Evolutionary conservation across 2,113 vertebrate genomes (phyloP), one percentile per base, ranked within the genome.

Genomic region (Limanda limanda): DNA sequence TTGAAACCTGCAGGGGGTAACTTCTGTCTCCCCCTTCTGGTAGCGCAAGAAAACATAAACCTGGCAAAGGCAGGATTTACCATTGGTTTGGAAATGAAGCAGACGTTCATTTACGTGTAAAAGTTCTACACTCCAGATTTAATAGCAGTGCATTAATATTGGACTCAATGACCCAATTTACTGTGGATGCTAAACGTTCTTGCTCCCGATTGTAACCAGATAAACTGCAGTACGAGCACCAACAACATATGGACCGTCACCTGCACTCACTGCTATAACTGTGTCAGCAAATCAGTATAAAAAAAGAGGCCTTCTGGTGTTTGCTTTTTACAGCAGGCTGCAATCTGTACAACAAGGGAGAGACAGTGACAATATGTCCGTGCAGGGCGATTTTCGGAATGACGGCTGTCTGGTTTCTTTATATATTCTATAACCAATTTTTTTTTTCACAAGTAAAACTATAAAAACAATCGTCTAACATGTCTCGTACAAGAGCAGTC

Each of bases 241-340:
- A 48, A 25, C 25, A 78, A 42, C 24, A 23, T 67, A 52, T 35
- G 23, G 31, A 40, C 71, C 20, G 42, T 64, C 14, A 40, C 17
- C 45, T 68, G 71, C 55, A 45, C 54, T 71, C 48, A 58, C 61
- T 68, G 51, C 64, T 42, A 66, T 8, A 51, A 83, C 64, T 52
- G 63, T 66, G 60, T 54, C 78, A 79, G 59, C 64, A 62, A 56
- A 51, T 14, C 40, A 52, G 15, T 11, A 17, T 11, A 63, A 74
- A 76, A 76, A 80, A 27, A 48, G 4, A 45, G 25, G 14, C 55
- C 0, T 21, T 70, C 40, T 42, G 21, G 51, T 54, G 24, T 60
- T 70, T 42, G 31, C 20, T 77, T 68, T 48, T 7, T 57, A 58
- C 21, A 64, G 25, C 60, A 52, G 65, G 7, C 54, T 69, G 68